Conservation (phyloP, 2,797 vertebrate genomes). For the Balearica regulorum region DNA sequence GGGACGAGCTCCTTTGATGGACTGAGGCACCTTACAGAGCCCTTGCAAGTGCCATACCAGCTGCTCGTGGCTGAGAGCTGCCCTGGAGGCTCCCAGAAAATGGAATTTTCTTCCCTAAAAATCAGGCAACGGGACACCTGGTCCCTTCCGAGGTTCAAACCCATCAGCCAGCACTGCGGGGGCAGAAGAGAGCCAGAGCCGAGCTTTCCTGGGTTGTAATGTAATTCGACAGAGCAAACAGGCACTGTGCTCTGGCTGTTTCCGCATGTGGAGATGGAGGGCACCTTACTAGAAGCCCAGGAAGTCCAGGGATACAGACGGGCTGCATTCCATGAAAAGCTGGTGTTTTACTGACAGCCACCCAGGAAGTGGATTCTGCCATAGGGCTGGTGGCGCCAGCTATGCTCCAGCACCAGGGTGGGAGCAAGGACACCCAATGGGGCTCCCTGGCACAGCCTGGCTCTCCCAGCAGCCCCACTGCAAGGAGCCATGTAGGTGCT, state of each 20-base stretch:
- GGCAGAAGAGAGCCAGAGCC: background rate
- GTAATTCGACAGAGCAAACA: accelerated
- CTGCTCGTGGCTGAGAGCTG: background rate
- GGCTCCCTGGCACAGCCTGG: background rate
- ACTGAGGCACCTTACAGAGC: background rate
- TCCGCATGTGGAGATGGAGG: accelerated
- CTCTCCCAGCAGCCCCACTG: background rate
- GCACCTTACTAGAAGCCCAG: background rate
- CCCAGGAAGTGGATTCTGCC: background rate
- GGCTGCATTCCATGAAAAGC: background rate
- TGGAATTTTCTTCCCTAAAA: background rate
- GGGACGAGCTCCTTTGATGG: accelerated
- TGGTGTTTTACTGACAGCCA: background rate
- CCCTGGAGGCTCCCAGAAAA: background rate
- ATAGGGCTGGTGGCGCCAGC: background rate
- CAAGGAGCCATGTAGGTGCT: accelerated
- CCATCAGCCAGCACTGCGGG: background rate
- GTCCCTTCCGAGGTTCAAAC: background rate
- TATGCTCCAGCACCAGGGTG: accelerated
- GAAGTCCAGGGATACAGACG: background rate
- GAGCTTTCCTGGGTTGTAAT: background rate
- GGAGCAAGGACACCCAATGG: accelerated
- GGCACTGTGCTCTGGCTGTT: accelerated
- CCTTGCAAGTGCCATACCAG: background rate
- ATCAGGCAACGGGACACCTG: background rate